These are phyloP conservation scores for Oscheius sp. DNA, from an alignment of 2,888 invertebrate species.

Conservation along the genomic window DNA sequence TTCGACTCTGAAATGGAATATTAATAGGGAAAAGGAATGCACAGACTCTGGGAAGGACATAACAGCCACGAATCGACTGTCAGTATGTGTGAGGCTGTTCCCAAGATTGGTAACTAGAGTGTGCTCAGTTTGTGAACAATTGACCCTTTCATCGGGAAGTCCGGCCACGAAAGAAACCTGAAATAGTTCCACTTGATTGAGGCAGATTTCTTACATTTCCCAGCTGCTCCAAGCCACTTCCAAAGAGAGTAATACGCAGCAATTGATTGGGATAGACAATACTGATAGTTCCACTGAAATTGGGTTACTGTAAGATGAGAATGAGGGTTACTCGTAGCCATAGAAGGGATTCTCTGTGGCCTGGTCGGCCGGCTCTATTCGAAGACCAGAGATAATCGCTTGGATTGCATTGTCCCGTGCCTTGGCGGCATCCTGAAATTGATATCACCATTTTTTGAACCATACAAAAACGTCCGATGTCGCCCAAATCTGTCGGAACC, in stretches of 20 bases:
- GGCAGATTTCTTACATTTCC: slow-evolving; percentile 4
- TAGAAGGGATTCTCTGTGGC: slow-evolving; percentile 7
- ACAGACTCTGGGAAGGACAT: slow-evolving; percentile 7
- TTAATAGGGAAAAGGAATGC: not conserved
- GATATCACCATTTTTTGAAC: no score
- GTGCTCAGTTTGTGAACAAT: slow-evolving; percentile 2
- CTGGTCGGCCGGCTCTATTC: slow-evolving; percentile 26
- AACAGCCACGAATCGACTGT: slow-evolving; percentile 27
- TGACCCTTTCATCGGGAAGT: not conserved
- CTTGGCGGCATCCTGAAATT: slow-evolving; percentile 1
- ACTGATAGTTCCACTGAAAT: not conserved
- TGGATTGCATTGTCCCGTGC: not conserved
- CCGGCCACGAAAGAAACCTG: slow-evolving; percentile 18
- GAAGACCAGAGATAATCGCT: slow-evolving; percentile 6
- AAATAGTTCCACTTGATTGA: not conserved
- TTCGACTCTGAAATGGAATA: slow-evolving; percentile 10
- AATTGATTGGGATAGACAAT: slow-evolving; percentile 15
- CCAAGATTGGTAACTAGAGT: not conserved
- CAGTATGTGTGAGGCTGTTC: slow-evolving; percentile 21
- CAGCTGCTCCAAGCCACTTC: slow-evolving; percentile 20
- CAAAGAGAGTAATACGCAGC: slow-evolving; percentile 32
- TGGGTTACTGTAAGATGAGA: not conserved
- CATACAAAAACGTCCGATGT: not conserved
- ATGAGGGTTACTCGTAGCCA: slow-evolving; percentile 26
- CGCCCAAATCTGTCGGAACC: not conserved